Percentiles rank a stretch among this genome's conserved stretches.
phyloP scores from a whole-genome alignment of 2,113 vertebrate genomes.

The Limnothrissa miodon region DNA sequence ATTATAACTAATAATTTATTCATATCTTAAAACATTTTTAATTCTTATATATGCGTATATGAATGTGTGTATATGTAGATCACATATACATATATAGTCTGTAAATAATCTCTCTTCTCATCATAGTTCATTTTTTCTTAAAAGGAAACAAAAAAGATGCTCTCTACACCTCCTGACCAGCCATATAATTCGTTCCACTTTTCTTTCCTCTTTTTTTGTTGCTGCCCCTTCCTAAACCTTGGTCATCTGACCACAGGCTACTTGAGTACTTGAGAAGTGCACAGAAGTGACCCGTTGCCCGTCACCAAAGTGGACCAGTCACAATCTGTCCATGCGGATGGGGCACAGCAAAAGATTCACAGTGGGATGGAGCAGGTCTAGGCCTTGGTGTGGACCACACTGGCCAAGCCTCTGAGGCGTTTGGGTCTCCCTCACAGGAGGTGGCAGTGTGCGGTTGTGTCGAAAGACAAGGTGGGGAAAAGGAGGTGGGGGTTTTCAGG shows the following conservation, averaged over 20 bases:
- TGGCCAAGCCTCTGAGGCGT: background rate
- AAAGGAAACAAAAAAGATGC: slow-evolving; percentile 63
- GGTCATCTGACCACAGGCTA: background rate
- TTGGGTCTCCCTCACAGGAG: slow-evolving; percentile 8
- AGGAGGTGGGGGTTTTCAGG: background rate
- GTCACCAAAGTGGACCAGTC: background rate
- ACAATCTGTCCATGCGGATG: background rate
- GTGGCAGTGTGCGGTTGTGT: slow-evolving; percentile 17
- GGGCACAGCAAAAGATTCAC: slow-evolving; percentile 10
- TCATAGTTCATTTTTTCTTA: slow-evolving; percentile 62
- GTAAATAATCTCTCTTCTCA: slow-evolving; percentile 69
- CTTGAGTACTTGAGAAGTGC: background rate
- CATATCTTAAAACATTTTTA: slow-evolving; percentile 79
- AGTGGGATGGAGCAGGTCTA: slow-evolving; percentile 15
- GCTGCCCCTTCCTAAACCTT: background rate
- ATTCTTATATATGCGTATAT: slow-evolving; percentile 70
- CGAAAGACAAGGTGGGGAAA: background rate
- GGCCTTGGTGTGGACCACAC: background rate
- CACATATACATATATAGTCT: slow-evolving; percentile 76
- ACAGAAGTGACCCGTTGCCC: background rate
- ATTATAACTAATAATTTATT: slow-evolving; percentile 79
- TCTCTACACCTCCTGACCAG: slow-evolving; percentile 67
- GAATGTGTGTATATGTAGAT: slow-evolving; percentile 66
- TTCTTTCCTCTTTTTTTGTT: background rate
- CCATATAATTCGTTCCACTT: slow-evolving; percentile 36